Conservation (phyloP, 2,888 invertebrate species). For the Artemia sinica region DNA sequence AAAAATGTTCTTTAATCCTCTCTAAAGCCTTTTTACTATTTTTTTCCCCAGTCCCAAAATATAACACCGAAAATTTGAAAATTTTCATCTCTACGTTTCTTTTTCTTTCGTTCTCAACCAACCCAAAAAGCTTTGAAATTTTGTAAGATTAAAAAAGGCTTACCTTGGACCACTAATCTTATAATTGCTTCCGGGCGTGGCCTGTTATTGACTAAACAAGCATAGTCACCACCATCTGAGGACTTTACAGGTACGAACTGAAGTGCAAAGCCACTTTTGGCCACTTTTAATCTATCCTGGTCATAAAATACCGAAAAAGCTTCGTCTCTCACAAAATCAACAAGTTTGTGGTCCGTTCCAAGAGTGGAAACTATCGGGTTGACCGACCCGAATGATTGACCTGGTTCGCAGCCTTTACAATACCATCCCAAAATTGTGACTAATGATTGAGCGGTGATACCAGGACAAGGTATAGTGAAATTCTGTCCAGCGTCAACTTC, state of each 20-base stretch:
- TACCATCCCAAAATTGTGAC: conserved; percentile 47
- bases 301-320: conserved; percentile 39
- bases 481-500: conserved; percentile 46
- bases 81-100: no score
- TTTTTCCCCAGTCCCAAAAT: no score
- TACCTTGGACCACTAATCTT: conserved; percentile 48
- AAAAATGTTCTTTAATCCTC: no score
- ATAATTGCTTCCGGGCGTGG: conserved; percentile 47
- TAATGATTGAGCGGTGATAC: conserved; percentile 46
- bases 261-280: conserved; percentile 43
- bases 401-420: conserved; percentile 27
- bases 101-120: no score
- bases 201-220: conserved; percentile 48
- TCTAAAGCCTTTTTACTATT: no score
- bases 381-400: conserved; percentile 4
- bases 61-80: no score
- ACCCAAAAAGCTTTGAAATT: no score
- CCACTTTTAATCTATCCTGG: conserved; percentile 40
- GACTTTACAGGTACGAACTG: conserved; percentile 45
- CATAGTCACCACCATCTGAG: conserved; percentile 46
- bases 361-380: neutral
- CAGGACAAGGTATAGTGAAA: conserved; percentile 47
- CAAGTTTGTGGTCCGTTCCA: conserved; percentile 33
- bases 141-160: conserved; percentile 25
- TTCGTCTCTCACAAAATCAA: conserved; percentile 37